Conservation (phyloP, 2,113 vertebrate genomes). For the Lanius ludovicianus region DNA sequence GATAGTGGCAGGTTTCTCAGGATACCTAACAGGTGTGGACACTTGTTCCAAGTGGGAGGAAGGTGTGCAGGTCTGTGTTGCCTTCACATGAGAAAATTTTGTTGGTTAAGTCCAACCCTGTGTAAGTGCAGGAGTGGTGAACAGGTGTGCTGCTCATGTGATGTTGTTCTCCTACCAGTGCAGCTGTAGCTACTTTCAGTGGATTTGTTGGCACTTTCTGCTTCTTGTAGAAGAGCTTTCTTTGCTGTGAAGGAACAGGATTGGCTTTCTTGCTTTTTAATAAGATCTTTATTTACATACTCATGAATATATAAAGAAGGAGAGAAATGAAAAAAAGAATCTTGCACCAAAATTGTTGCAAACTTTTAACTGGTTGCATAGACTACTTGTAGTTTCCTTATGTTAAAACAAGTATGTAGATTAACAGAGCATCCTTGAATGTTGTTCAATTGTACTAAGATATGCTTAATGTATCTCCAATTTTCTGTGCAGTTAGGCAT, state of each 20-base stretch:
- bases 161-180: background rate
- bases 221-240: background rate
- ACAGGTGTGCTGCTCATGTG: background rate
- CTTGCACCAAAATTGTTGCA: background rate
- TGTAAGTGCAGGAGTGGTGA: background rate
- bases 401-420: background rate
- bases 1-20: background rate
- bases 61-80: background rate
- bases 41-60: background rate
- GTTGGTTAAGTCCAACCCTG: background rate
- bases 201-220: background rate
- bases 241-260: background rate
- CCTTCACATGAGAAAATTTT: background rate
- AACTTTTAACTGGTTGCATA: background rate
- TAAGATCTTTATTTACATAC: background rate
- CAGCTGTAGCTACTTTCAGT: background rate
- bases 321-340: background rate
- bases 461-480: rapidly evolving
- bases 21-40: background rate
- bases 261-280: background rate
- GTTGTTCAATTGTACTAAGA: background rate
- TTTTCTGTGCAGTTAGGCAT: background rate
- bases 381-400: background rate
- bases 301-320: background rate
- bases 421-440: background rate